Evolutionary conservation across 2,888 invertebrate genomes (phyloP), one percentile per base, ranked within the genome.

Genomic region (Alviniconcha strummeri): DNA sequence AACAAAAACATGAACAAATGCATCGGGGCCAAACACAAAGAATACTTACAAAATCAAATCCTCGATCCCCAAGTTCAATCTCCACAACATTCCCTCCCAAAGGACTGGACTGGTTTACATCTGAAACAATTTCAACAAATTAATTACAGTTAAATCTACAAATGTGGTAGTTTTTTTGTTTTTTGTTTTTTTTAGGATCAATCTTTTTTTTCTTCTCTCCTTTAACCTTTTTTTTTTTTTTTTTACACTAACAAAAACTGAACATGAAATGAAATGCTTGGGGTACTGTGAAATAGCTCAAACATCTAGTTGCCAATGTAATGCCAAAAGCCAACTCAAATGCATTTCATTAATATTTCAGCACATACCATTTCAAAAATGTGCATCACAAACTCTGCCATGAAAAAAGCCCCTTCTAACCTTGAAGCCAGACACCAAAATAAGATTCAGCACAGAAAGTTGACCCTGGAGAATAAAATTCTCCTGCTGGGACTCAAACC

Each of bases 1-100:
- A 36, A 36, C 36, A 36, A 36, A 36, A 36, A 36, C 36, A 36
- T 1, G 36, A 36, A 36, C 36, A 36, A 36, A 36, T 36, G 36
- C 1, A 36, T 36, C 36, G 0, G 36, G 36, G 36, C 36, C n/a
- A 69, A 69, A 52, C n/a, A 36, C 6, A 7, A 19, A 19, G 19
- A 71, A 71, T 17, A 82, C 86, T 86, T 81, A 86, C 86, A 86
- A 84, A 86, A 17, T 86, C 83, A 81, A 86, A 86, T 71, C 86
- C 86, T 64, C 81, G 83, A 60, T 84, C 84, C n/a, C 83, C 76
- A 56, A 82, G 82, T 54, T 82, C 82, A 69, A 82, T 82, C 17
- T 82, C 82, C 54, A 77, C 82, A 8, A 82, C 77, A 60, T 69
- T 60, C 15, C 69, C 75, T 56, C 82, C 82, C 55, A 82, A 36